These are phyloP conservation scores for Salvator merianae DNA, from an alignment of 2,113 vertebrate genomes.

Conservation along the genomic window DNA sequence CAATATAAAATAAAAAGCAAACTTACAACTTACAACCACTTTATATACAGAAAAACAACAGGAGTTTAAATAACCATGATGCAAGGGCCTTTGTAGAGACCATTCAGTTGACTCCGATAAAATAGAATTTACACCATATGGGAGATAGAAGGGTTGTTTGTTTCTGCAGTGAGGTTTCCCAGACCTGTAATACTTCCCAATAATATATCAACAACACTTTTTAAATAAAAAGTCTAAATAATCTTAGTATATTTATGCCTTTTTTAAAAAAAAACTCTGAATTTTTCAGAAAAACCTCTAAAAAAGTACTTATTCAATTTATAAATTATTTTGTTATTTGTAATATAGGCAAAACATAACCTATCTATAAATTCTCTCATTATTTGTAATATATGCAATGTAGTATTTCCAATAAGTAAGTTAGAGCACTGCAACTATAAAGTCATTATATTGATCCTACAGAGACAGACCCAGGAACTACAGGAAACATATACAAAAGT, in stretches of 20 bases:
- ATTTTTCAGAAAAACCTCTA: neutral
- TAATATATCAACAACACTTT: neutral
- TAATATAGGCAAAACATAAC: too few species aligned
- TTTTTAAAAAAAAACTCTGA: neutral
- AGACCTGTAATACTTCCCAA: neutral
- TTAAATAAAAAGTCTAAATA: neutral
- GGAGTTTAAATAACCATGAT: neutral
- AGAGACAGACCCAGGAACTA: too few species aligned
- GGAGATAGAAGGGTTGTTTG: neutral
- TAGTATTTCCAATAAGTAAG: neutral
- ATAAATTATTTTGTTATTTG: neutral
- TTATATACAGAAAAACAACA: neutral
- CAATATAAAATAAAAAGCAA: slow-evolving; percentile 25
- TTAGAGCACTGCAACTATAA: neutral
- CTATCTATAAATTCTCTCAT: too few species aligned
- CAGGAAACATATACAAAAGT: neutral
- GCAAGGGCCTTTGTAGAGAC: neutral
- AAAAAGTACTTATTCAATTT: neutral
- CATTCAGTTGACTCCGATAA: neutral
- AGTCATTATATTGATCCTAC: too few species aligned
- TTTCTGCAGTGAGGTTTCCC: neutral
- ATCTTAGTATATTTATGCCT: neutral
- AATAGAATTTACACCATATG: neutral
- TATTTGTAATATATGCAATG: neutral
- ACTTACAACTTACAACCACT: neutral